A percentile compares a stretch with the other conserved stretches of the same genome.
phyloP scores from a whole-genome alignment of 2,888 invertebrate genomes.

The Ophion obscuratus region DNA sequence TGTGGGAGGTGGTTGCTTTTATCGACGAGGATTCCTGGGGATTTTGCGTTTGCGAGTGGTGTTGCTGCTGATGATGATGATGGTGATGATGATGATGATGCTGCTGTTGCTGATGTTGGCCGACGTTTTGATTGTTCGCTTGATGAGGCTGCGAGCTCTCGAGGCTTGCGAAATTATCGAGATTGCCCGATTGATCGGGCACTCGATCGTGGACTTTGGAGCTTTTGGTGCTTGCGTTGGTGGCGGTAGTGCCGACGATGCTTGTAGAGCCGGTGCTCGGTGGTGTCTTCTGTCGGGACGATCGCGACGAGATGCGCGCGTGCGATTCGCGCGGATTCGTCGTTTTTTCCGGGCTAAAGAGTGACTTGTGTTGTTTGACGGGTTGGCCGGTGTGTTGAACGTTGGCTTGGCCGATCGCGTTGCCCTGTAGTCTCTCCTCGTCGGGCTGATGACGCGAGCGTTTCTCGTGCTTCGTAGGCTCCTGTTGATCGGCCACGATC shows the following conservation, averaged over 20 bases:
- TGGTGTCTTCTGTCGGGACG: constrained; percentile 86
- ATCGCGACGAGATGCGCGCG: constrained; percentile 82
- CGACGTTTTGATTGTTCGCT: constrained; percentile 37
- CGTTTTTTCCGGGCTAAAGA: constrained; percentile 89
- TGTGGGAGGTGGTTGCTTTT: constrained; percentile 60
- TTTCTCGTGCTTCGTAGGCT: constrained; percentile 78
- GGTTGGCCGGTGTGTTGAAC: constrained; percentile 75
- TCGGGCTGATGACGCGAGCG: constrained; percentile 73
- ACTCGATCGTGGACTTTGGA: constrained; percentile 65
- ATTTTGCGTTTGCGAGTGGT: constrained; percentile 60
- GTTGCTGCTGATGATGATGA: constrained; percentile 15
- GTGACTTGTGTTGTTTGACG: constrained; percentile 82
- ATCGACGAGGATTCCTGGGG: constrained; percentile 42
- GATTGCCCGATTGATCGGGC: constrained; percentile 69
- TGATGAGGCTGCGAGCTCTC: constrained; percentile 62
- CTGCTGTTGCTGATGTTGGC: constrained; percentile 58
- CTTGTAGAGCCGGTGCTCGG: constrained; percentile 80
- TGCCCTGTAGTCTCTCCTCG: constrained; percentile 63
- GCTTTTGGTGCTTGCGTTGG: constrained; percentile 24
- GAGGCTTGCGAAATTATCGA: constrained; percentile 65
- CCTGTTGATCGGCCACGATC: constrained; percentile 6
- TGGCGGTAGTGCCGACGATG: constrained; percentile 47
- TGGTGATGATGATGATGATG: constrained; percentile 33
- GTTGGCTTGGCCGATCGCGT: constrained; percentile 82
- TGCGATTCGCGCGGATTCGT: constrained; percentile 84